These are phyloP conservation scores for Pollenia labialis DNA, from an alignment of 2,888 invertebrate genomes.

Conservation along the genomic window DNA sequence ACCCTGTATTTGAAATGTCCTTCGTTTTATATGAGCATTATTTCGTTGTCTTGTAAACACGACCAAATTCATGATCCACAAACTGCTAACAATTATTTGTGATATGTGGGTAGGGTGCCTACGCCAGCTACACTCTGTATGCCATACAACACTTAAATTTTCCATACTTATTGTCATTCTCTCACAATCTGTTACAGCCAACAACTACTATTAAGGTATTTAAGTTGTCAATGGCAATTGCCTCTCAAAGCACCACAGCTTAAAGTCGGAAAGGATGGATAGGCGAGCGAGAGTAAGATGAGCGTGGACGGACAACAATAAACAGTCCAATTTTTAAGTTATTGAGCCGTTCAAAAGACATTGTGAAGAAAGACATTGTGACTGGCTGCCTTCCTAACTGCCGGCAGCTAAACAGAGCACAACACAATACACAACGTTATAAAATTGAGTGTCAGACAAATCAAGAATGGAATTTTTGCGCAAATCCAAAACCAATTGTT, in stretches of 20 bases:
- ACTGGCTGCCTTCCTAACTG: neutral
- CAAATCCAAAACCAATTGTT: constrained; percentile 74
- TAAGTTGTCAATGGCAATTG: constrained; percentile 74
- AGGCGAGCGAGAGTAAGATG: constrained; percentile 36
- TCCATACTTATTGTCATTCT: constrained; percentile 40
- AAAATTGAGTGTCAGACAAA: constrained; percentile 76
- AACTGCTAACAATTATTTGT: neutral
- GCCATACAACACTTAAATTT: constrained; percentile 22
- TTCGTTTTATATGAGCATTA: no score
- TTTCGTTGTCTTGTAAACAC: no score
- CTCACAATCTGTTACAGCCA: constrained; percentile 50
- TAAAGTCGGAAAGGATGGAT: constrained; percentile 47
- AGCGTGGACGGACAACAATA: constrained; percentile 50
- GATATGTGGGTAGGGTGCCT: constrained; percentile 24
- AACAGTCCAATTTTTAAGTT: constrained; percentile 74
- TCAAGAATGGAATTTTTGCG: constrained; percentile 76
- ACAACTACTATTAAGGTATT: constrained; percentile 67
- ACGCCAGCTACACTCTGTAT: neutral
- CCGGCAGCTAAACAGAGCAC: constrained; percentile 39
- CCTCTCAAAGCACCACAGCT: constrained; percentile 36
- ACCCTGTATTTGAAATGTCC: no score
- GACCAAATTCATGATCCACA: neutral
- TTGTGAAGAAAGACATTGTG: constrained; percentile 48
- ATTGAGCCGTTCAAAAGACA: constrained; percentile 74
- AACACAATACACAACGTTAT: constrained; percentile 49